Base-by-base conservation (phyloP, 2,888 invertebrate genomes). In the Fragum whitleyi region DNA sequence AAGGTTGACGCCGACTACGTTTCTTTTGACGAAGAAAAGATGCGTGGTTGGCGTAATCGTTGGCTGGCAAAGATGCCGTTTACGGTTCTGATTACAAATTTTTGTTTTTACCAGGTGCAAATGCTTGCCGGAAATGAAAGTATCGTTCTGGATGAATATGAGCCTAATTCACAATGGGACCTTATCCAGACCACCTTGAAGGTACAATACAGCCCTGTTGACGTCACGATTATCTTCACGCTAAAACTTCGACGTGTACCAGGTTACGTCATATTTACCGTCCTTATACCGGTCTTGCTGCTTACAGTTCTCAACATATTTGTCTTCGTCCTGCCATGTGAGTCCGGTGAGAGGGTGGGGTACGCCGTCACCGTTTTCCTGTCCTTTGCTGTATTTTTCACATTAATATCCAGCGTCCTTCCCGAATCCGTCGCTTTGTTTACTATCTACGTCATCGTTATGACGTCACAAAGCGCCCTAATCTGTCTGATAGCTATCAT, bases 301-400 rank as follows among this genome's bases (percentile, higher is more conserved):
- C 51, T 71, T 6, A 36, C 55, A 0, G n/a, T 28, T 32, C 29
- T 71, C 14, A 71, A 71, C 21, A 55, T 57, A 3, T 71, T 53
- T 55, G 70, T 71, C 16, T 71, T 71, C 32, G 26, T 71, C 39
- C 23, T 71, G n/a, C 70, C 70, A 2, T 71, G 70, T 57, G 70
- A 71, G 26, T 53, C 53, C 2, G 70, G 70, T 14, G 70, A 71
- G 29, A 26, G 70, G 29, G 70, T 29, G 16, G 70, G 70, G n/a
- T 71, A 55, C 23, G 36, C 70, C 19, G 39, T 71, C 9, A 71
- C 70, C 5, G 70, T 71, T 5, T 71, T 71, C 55, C 57, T 71
- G 9, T 29, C 70, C 2, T 57, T 71, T 71, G 55, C 70, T 71
- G 70, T 71, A 11, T 71, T 71, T 51, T 57, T 71, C 11, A 71